Evolutionary conservation across 2,888 invertebrate genomes (phyloP), one percentile per base, ranked within the genome.

Genomic region (Tachina lurida): DNA sequence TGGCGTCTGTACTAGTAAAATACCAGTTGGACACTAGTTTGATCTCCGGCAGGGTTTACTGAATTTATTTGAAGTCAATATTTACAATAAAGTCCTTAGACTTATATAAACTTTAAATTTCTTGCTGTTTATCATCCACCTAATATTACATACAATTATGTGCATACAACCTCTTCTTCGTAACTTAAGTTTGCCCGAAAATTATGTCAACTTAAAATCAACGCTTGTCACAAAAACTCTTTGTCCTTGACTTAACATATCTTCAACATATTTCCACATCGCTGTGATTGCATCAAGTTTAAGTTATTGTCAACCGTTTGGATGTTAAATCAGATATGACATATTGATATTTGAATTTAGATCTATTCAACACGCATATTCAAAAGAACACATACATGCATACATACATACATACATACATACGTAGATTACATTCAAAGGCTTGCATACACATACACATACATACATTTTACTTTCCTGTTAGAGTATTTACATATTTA

Each of bases 261-360:
- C 63, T 49, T 9, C 17, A 49, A 47, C 43, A 77, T 5, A 70
- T 65, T 63, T 71, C 10, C 54, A 56, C 49, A 12, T 47, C 62
- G n/a, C 15, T 19, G 15, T 41, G 45, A 78, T 73, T 77, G 47
- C 15, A 17, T 58, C 56, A 67, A 39, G 1, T 31, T 47, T 45
- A 56, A 19, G 19, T 41, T 19, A 41, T 45, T 77, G 39, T 58
- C 67, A 31, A 19, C 4, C 19, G 39, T 62, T 39, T 65, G 49
- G 22, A 19, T 19, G 54, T 47, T 65, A 43, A 63, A 63, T 68
- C 75, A 41, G 54, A 39, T 22, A 70, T 63, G 70, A 56, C 77
- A 77, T 56, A 63, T 76, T 70, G 68, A 65, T 65, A 80, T 65
- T 41, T 65, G 65, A 65, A 73, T 73, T 31, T 43, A 41, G 47